These are phyloP conservation scores for Battus philenor DNA, from an alignment of 1,140 invertebrate genomes.

Conservation along the genomic window DNA sequence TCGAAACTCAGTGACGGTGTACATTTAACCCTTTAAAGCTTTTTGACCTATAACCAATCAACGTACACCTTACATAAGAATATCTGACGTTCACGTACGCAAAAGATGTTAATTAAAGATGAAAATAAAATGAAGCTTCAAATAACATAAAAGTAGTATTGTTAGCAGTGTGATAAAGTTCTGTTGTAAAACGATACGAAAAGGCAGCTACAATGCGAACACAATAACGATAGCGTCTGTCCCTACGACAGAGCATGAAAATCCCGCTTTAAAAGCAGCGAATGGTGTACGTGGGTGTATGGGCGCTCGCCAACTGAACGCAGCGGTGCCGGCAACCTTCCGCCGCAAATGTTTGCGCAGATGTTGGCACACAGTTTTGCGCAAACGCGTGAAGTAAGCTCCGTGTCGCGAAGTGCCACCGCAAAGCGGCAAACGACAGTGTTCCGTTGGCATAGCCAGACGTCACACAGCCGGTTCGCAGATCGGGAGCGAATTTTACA, in stretches of 20 bases:
- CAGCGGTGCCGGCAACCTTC: not conserved
- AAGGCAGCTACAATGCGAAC: not conserved
- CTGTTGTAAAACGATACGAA: too few species aligned
- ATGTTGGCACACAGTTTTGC: conserved; percentile 11
- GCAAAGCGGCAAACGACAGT: conserved; percentile 4
- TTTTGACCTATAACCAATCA: too few species aligned
- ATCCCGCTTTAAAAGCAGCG: not conserved
- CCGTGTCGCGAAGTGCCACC: conserved; percentile 1
- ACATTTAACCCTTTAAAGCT: too few species aligned
- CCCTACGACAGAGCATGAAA: not conserved
- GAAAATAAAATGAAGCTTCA: too few species aligned
- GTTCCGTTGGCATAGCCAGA: not conserved
- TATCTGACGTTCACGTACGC: too few species aligned
- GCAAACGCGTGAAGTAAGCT: conserved; percentile 9
- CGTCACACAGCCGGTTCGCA: conserved; percentile 4
- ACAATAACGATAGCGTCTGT: not conserved
- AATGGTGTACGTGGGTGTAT: conserved; percentile 8
- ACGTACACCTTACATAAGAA: too few species aligned
- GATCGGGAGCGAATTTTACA: too few species aligned
- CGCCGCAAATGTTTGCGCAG: conserved; percentile 5
- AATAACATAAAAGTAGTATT: too few species aligned
- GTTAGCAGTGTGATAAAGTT: too few species aligned
- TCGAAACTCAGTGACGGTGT: too few species aligned
- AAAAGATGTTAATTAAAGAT: too few species aligned
- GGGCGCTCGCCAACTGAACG: conserved; percentile 8